Base-by-base conservation (phyloP, 2,888 invertebrate genomes). In the Drosophila infuscata region DNA sequence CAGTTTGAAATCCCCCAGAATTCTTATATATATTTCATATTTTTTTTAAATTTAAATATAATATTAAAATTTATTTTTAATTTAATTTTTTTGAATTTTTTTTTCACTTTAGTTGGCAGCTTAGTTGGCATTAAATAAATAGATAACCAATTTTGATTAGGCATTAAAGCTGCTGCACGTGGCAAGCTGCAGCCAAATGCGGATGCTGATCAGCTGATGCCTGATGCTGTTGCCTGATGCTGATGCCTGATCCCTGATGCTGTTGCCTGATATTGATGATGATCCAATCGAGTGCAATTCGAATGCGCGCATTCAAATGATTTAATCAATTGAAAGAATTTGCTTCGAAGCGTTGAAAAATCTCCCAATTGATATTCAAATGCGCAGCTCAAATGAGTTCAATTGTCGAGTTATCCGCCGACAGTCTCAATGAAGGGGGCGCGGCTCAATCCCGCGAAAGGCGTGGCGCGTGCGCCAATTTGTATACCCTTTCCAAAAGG, bases 381-480 rank as follows among this genome's bases (percentile, higher is more conserved):
- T 83, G 88, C 83, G 70, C 88, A 80, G 53, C 74, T 67, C 62
- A 80, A 85, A 80, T 85, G 74, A 57, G 89, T 86, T 89, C 88
- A 86, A 86, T 86, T 86, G 88, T 58, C 51, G 66, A 63, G 60
- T 74, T 82, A 80, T 46, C 25, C 15, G 36, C 66, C 54, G 49
- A 20, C 32, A 30, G 65, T 35, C 59, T 25, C 46, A 46, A 46
- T 1, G 46, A 15, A 15, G 25, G 4, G 46, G 46, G 46, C 46
- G 46, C 8, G 29, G 57, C 48, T 12, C 35, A 35, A 49, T 29
- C 43, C 74, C 62, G 52, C 58, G 57, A 63, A 33, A 30, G 84
- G 77, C 66, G 89, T 79, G 83, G 71, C 83, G 74, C 75, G 73
- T 77, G 89, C 63, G 54, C 51, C 79, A 70, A 8, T 57, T 43